Conservation (phyloP, 2,888 invertebrate species). For the Cheilosia scutellata region DNA sequence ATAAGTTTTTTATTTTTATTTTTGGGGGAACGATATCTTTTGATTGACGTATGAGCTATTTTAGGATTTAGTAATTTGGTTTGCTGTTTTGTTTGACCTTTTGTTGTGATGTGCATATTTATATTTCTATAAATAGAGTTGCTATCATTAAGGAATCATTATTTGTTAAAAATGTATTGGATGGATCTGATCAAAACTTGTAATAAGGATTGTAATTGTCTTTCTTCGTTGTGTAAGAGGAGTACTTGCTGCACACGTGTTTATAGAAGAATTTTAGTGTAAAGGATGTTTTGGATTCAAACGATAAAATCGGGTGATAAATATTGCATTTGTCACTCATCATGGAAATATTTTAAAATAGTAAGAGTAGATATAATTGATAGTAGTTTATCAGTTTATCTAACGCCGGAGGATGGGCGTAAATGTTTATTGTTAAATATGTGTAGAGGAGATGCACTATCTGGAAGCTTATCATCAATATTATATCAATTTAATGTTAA, state of each 20-base stretch:
- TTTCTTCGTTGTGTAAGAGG: no score
- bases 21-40: no score
- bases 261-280: not conserved
- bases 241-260: not conserved
- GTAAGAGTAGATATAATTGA: slow-evolving; percentile 18
- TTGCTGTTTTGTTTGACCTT: no score
- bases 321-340: slow-evolving; percentile 26
- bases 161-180: no score
- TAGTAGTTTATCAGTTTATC: not conserved
- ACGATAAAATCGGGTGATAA: slow-evolving; percentile 13
- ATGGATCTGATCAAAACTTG: no score
- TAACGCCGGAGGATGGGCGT: slow-evolving; percentile 15
- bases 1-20: no score
- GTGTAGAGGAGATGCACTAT: slow-evolving; percentile 4
- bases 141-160: no score
- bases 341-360: slow-evolving; percentile 14
- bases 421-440: slow-evolving; percentile 1
- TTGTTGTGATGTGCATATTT: no score
- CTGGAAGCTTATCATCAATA: not conserved
- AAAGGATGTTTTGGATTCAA: slow-evolving; percentile 28
- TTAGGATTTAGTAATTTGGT: no score
- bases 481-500: slow-evolving; percentile 3
- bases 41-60: no score
- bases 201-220: no score
- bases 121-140: no score